phyloP scores from a whole-genome alignment of 2,113 vertebrate species.

The Smithornis capensis region DNA sequence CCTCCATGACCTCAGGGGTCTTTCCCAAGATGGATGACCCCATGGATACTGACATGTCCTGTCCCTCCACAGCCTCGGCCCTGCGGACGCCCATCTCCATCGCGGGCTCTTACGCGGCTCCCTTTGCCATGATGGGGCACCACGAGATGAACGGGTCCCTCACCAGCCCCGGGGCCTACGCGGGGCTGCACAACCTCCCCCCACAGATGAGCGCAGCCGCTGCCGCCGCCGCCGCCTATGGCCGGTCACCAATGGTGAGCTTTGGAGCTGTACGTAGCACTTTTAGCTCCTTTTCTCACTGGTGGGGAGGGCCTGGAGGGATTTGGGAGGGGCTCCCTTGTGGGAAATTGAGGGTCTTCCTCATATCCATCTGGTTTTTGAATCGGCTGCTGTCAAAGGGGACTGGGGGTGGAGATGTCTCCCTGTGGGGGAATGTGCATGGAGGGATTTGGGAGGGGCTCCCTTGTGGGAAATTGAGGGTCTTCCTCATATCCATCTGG shows the following conservation, averaged over 20 bases:
- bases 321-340: neutral
- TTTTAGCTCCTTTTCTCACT: slow-evolving; percentile 67
- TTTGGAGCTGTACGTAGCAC: slow-evolving; percentile 78
- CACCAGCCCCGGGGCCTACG: slow-evolving; percentile 87
- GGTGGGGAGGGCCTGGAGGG: neutral
- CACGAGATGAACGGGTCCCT: slow-evolving; percentile 96
- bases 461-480: neutral
- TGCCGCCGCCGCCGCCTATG: slow-evolving; percentile 85
- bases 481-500: fast-evolving
- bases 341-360: neutral
- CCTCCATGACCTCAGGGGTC: neutral
- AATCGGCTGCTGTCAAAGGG: fast-evolving
- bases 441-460: neutral
- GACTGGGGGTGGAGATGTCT: neutral
- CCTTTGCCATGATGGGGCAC: slow-evolving; percentile 96
- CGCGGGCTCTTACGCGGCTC: slow-evolving; percentile 84
- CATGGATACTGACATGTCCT: fast-evolving
- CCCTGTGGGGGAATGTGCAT: fast-evolving
- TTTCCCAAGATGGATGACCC: neutral
- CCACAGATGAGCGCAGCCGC: slow-evolving; percentile 92
- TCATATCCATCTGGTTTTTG: fast-evolving
- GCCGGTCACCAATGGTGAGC: slow-evolving; percentile 91
- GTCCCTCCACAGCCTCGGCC: slow-evolving; percentile 75
- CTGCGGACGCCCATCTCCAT: slow-evolving; percentile 90
- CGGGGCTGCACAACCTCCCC: slow-evolving; percentile 89